Evolutionary conservation across 2,797 vertebrate species (phyloP).

Genomic region (Pogonophryne albipinna): DNA sequence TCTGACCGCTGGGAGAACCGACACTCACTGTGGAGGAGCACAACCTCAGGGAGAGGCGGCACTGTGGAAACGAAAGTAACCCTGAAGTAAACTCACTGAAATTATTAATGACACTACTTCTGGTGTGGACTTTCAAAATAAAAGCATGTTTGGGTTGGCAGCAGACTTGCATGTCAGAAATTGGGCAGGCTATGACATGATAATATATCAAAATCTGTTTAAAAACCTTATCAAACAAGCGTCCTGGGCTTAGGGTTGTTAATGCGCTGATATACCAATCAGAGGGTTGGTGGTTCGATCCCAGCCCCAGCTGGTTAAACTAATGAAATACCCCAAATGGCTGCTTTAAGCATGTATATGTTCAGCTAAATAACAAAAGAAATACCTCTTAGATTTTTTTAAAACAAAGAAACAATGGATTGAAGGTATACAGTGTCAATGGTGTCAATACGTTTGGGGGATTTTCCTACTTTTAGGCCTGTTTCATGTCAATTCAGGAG

Average conservation of each 20-base stretch:
- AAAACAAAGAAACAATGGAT: not conserved
- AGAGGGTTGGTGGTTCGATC: no score
- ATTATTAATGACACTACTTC: conserved; percentile 7
- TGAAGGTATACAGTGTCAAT: not conserved
- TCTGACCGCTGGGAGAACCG: conserved; percentile 6
- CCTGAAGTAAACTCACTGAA: accelerated
- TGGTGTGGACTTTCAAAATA: conserved; percentile 60
- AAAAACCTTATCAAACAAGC: no score
- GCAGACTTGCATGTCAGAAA: not conserved
- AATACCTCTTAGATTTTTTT: not conserved
- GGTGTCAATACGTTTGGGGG: no score
- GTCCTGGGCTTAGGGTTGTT: no score
- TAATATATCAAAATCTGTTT: not conserved
- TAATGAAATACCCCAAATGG: no score
- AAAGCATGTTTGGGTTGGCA: not conserved
- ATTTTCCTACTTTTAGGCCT: no score
- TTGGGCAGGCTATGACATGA: not conserved
- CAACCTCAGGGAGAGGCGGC: conserved; percentile 31
- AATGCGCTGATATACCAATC: no score
- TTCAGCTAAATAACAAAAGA: no score
- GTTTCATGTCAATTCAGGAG: not conserved
- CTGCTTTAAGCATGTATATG: no score
- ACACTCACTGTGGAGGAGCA: conserved; percentile 3
- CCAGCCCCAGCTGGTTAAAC: no score
- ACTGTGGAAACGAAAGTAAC: conserved; percentile 19